Conservation (phyloP, 2,797 vertebrate species). For the Crax fasciolata region DNA sequence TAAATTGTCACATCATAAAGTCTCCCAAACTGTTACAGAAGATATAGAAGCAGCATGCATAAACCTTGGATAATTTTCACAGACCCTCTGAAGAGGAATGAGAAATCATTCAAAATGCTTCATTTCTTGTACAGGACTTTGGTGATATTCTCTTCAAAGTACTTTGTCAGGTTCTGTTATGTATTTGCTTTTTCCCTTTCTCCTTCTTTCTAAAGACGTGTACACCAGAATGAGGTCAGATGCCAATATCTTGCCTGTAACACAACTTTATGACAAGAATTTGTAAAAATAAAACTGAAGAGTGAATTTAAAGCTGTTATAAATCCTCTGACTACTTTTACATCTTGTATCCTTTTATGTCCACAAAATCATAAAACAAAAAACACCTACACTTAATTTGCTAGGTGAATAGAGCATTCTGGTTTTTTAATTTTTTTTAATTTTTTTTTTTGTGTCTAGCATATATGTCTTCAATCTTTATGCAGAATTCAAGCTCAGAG, state of each 20-base stretch:
- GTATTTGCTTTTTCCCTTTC: background rate
- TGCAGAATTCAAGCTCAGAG: background rate
- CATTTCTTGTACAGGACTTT: background rate
- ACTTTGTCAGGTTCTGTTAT: background rate
- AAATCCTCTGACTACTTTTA: background rate
- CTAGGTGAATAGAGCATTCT: background rate
- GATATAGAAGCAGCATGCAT: constrained; percentile 31
- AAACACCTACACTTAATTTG: background rate
- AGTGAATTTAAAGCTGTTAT: background rate
- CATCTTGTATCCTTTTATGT: background rate
- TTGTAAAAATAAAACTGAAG: background rate
- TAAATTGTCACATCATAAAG: constrained; percentile 35
- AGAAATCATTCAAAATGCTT: constrained; percentile 14
- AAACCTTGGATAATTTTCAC: constrained; percentile 58
- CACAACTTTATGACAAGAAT: background rate
- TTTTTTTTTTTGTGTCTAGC: background rate
- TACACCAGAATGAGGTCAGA: background rate
- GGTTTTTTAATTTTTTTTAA: background rate
- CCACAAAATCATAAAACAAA: background rate
- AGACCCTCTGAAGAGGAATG: background rate
- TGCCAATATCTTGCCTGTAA: background rate
- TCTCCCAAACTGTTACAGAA: constrained; percentile 33
- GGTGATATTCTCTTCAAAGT: background rate
- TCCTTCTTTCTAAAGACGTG: background rate
- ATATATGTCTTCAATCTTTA: background rate